Evolutionary conservation across 2,888 invertebrate genomes (phyloP).

Genomic region (Tortrix viridana): DNA sequence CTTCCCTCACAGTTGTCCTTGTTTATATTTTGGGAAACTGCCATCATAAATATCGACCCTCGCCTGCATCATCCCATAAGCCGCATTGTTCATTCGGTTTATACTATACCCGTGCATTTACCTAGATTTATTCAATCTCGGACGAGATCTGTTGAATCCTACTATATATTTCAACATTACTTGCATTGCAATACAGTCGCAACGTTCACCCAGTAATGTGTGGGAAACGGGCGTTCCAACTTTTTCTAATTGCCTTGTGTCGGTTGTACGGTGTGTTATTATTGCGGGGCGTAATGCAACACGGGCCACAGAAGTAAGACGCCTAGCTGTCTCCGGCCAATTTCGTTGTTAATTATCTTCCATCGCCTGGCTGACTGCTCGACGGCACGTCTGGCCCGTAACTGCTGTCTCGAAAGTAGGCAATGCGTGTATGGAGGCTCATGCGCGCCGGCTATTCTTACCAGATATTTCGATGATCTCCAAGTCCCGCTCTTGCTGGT

Average conservation of each 20-base stretch:
- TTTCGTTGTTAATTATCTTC: conserved; percentile 77
- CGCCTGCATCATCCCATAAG: conserved; percentile 7
- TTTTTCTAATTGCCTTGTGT: conserved; percentile 73
- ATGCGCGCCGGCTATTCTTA: conserved; percentile 51
- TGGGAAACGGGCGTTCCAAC: conserved; percentile 72
- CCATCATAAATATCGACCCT: conserved; percentile 25
- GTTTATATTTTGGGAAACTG: conserved; percentile 30
- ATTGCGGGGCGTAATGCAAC: conserved; percentile 72
- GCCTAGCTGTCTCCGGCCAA: conserved; percentile 79
- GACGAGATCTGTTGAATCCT: conserved; percentile 11
- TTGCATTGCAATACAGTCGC: conserved; percentile 57
- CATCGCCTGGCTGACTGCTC: conserved; percentile 63
- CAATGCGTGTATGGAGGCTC: conserved; percentile 56
- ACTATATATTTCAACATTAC: conserved; percentile 41
- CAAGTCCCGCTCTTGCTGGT: not conserved
- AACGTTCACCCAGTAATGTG: conserved; percentile 67
- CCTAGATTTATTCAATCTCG: conserved; percentile 13
- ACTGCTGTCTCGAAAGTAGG: conserved; percentile 68
- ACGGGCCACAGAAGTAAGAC: conserved; percentile 74
- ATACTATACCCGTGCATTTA: conserved; percentile 46
- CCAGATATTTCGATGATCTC: conserved; percentile 13
- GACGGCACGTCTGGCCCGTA: conserved; percentile 68
- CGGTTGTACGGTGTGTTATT: conserved; percentile 67
- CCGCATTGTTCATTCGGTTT: conserved; percentile 5
- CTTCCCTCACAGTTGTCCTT: conserved; percentile 16